Evolutionary conservation across 2,888 invertebrate genomes (phyloP).

Genomic region (Zaprionus bogoriensis): DNA sequence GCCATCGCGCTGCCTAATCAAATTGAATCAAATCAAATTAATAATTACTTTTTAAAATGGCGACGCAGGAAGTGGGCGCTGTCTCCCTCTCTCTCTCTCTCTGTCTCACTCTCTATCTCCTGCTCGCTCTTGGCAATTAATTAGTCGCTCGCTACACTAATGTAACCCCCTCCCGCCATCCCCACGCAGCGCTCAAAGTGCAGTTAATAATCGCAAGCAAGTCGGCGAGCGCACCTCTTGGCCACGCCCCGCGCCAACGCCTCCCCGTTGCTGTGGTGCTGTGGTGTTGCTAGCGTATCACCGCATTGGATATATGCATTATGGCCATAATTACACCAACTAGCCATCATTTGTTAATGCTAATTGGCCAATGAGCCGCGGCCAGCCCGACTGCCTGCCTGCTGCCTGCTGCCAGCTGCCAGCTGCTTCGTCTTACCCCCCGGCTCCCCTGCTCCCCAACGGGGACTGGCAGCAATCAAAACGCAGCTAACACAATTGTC

Average conservation of each 20-base stretch:
- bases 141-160: constrained; percentile 31
- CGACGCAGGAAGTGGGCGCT: constrained; percentile 61
- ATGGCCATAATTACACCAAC: constrained; percentile 75
- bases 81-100: constrained; percentile 7
- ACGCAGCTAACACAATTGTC: constrained; percentile 40
- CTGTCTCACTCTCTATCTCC: not conserved
- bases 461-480: constrained; percentile 34
- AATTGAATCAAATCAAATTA: constrained; percentile 78
- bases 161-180: not conserved
- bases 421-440: no score
- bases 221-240: constrained; percentile 27
- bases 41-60: constrained; percentile 74
- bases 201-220: constrained; percentile 50
- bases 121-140: constrained; percentile 54
- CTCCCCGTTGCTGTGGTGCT: constrained; percentile 17
- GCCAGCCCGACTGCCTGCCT: no score
- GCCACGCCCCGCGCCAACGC: constrained; percentile 57
- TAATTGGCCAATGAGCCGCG: constrained; percentile 72
- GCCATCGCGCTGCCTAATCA: constrained; percentile 64
- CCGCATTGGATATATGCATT: constrained; percentile 67
- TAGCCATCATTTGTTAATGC: constrained; percentile 77
- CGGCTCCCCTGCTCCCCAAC: not conserved
- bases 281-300: constrained; percentile 11
- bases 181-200: constrained; percentile 28
- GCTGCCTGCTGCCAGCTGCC: no score